Conservation (phyloP, 2,113 vertebrate species). For the Chunga burmeisteri region DNA sequence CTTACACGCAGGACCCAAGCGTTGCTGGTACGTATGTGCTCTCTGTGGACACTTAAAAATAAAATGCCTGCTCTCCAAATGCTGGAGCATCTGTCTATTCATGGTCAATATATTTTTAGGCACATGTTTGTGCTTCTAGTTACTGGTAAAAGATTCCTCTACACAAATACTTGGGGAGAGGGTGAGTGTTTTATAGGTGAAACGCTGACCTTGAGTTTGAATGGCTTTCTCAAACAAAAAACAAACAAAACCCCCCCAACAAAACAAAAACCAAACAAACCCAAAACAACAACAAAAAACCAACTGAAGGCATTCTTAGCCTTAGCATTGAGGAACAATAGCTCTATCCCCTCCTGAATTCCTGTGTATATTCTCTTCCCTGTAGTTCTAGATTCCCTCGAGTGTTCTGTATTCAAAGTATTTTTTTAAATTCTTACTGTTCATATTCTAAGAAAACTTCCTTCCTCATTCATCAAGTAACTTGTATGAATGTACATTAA, state of each 20-base stretch:
- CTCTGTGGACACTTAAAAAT: not conserved
- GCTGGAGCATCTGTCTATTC: not conserved
- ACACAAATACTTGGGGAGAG: not conserved
- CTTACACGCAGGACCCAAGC: not conserved
- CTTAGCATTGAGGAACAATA: not conserved
- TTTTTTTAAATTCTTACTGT: not conserved
- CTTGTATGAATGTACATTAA: not conserved
- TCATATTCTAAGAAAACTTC: not conserved
- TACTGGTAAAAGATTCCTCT: not conserved
- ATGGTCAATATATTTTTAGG: not conserved
- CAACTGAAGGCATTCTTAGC: not conserved
- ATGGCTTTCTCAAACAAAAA: not conserved
- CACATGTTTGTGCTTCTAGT: not conserved
- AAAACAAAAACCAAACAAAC: not conserved
- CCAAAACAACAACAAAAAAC: not conserved
- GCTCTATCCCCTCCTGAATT: not conserved
- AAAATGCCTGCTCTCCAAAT: not conserved
- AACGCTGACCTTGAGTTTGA: not conserved
- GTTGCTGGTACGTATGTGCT: not conserved
- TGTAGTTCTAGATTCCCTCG: not conserved
- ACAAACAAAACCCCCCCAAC: not conserved
- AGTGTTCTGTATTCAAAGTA: not conserved
- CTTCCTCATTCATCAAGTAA: not conserved
- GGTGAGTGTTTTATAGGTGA: not conserved
- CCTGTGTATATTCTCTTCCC: not conserved